These are phyloP conservation scores for Yponomeuta cagnagella DNA, from an alignment of 2,888 invertebrate species.

Conservation along the genomic window DNA sequence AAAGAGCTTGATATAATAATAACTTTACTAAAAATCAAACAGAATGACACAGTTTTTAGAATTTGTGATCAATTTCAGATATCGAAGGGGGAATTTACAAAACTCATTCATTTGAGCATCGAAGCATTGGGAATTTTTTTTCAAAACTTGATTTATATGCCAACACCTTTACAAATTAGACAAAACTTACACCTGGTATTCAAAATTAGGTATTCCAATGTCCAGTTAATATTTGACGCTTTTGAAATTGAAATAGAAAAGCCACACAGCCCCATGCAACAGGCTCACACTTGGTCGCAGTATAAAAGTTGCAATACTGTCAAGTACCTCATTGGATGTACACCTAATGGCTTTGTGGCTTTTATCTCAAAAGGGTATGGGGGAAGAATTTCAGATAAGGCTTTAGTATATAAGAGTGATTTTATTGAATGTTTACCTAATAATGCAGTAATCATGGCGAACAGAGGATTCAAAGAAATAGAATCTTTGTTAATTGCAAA, in stretches of 20 bases:
- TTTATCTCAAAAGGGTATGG: too few species aligned
- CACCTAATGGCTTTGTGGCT: slow-evolving; percentile 13
- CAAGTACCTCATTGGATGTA: slow-evolving; percentile 32
- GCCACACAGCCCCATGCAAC: not conserved
- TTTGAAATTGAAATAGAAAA: not conserved
- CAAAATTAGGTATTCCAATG: not conserved
- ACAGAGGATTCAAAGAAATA: slow-evolving; percentile 20
- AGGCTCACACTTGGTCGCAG: not conserved
- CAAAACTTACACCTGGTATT: not conserved
- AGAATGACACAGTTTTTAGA: not conserved
- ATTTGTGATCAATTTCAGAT: not conserved
- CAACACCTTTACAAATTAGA: not conserved
- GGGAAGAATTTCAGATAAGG: too few species aligned
- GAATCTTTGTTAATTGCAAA: too few species aligned
- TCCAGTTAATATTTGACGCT: not conserved
- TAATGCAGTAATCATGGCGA: slow-evolving; percentile 20
- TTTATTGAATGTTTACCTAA: slow-evolving; percentile 11
- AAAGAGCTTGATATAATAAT: not conserved
- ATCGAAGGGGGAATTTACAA: not conserved
- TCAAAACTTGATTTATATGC: slow-evolving; percentile 4
- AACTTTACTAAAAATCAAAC: not conserved
- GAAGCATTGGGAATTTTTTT: not conserved
- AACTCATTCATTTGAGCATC: too few species aligned
- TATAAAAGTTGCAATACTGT: slow-evolving; percentile 26
- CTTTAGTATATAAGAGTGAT: slow-evolving; percentile 20